A percentile compares a stretch with the other conserved stretches of the same genome.
Conservation (phyloP, 2,113 vertebrate genomes). For the Rhinoderma darwinii region DNA sequence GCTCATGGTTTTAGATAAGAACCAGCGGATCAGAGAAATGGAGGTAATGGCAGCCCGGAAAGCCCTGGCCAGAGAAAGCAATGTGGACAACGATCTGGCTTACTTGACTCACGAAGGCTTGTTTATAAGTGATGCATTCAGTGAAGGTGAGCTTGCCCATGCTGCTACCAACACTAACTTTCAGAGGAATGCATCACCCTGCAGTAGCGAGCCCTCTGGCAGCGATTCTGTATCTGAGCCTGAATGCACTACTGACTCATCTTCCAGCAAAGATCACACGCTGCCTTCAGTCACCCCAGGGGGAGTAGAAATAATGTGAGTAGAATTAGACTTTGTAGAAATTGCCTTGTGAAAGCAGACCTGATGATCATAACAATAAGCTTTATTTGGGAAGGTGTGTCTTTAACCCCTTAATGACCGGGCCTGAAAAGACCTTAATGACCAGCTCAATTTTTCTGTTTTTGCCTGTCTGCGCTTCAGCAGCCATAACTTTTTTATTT, state of each 20-base stretch:
- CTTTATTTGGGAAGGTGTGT: slow-evolving; percentile 16
- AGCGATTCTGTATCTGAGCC: slow-evolving; percentile 80
- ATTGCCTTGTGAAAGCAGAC: not conserved
- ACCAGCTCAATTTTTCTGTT: too few species aligned
- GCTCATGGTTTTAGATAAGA: slow-evolving; percentile 88
- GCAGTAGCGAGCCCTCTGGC: slow-evolving; percentile 71
- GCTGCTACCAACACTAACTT: slow-evolving; percentile 66
- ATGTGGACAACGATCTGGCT: slow-evolving; percentile 85
- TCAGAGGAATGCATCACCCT: slow-evolving; percentile 72
- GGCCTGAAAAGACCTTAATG: too few species aligned
- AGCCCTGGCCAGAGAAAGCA: slow-evolving; percentile 67
- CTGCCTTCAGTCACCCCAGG: slow-evolving; percentile 72
- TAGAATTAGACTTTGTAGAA: slow-evolving; percentile 55
- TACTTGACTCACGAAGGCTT: slow-evolving; percentile 94
- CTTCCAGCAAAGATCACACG: slow-evolving; percentile 82
- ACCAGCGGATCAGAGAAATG: slow-evolving; percentile 80
- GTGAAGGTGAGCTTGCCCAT: slow-evolving; percentile 73
- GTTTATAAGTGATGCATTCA: slow-evolving; percentile 93
- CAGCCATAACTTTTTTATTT: too few species aligned
- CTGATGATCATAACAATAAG: not conserved
- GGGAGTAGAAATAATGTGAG: slow-evolving; percentile 78
- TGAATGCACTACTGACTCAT: slow-evolving; percentile 79
- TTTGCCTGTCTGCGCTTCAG: too few species aligned
- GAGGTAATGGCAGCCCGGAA: slow-evolving; percentile 70
- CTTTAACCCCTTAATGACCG: too few species aligned